Percentiles rank a stretch among this genome's conserved stretches.
These are phyloP conservation scores for Hemicrepidius hirtus DNA, from an alignment of 2,888 invertebrate genomes.

Conservation along the genomic window DNA sequence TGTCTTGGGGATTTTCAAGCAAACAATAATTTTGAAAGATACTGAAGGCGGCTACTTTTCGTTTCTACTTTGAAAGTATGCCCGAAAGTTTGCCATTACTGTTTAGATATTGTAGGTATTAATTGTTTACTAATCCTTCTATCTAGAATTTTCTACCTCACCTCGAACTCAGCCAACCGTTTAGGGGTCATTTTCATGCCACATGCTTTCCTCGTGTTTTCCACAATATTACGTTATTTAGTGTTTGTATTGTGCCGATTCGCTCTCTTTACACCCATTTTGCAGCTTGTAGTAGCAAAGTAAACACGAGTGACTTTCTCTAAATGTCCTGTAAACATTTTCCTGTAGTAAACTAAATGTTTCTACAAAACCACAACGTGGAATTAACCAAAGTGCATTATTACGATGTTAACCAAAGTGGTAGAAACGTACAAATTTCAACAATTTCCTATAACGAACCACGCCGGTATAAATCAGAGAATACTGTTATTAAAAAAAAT, in stretches of 20 bases:
- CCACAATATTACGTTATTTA: slow-evolving; percentile 41
- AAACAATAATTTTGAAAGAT: no score
- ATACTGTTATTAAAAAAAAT: slow-evolving; percentile 67
- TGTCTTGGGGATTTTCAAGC: no score
- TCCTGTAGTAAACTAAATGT: slow-evolving; percentile 27
- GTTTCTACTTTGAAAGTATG: no score
- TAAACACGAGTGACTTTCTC: no score
- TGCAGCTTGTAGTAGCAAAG: neutral
- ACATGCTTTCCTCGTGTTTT: slow-evolving; percentile 45
- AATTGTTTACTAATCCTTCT: no score
- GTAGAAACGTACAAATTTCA: slow-evolving; percentile 60
- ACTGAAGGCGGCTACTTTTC: no score
- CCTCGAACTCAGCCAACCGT: slow-evolving; percentile 28
- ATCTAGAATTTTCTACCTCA: slow-evolving; percentile 41
- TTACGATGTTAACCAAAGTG: slow-evolving; percentile 61
- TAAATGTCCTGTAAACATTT: neutral
- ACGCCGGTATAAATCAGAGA: slow-evolving; percentile 60
- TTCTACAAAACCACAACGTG: slow-evolving; percentile 56
- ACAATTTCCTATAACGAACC: slow-evolving; percentile 64
- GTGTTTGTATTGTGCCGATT: slow-evolving; percentile 44
- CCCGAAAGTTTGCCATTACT: no score
- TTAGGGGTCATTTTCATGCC: slow-evolving; percentile 42
- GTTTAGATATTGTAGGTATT: no score
- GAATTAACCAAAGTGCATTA: slow-evolving; percentile 69
- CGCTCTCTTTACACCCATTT: slow-evolving; percentile 3